These are phyloP conservation scores for Gymnoscelis rufifasciata DNA, from an alignment of 2,888 invertebrate species.

Conservation along the genomic window DNA sequence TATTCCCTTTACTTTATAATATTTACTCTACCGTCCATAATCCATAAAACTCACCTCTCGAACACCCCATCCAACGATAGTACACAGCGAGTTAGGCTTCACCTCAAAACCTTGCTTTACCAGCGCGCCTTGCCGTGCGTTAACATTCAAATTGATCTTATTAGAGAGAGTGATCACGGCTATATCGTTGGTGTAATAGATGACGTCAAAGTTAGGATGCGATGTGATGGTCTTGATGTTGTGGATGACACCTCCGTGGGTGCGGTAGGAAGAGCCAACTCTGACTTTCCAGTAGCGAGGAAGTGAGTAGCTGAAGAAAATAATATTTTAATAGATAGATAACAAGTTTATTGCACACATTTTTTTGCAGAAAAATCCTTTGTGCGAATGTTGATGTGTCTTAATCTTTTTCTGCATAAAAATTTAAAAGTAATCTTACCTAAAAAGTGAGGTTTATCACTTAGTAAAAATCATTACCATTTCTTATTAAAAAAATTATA, in stretches of 20 bases:
- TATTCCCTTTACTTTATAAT: too few species aligned
- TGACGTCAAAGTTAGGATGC: constrained; percentile 55
- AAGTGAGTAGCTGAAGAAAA: constrained; percentile 52
- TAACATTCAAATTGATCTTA: constrained; percentile 46
- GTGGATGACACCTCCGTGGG: constrained; percentile 53
- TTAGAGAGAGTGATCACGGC: constrained; percentile 52
- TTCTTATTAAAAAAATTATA: too few species aligned
- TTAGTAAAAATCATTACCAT: too few species aligned
- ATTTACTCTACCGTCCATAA: too few species aligned
- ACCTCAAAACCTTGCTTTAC: constrained; percentile 55
- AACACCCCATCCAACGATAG: constrained; percentile 66
- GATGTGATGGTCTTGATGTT: constrained; percentile 54
- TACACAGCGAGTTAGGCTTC: constrained; percentile 47
- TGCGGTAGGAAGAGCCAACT: constrained; percentile 61
- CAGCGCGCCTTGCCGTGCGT: constrained; percentile 59
- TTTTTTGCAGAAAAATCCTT: too few species aligned
- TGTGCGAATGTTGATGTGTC: too few species aligned
- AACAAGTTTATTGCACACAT: too few species aligned
- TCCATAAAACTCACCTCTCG: constrained; percentile 42
- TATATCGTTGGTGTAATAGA: constrained; percentile 60
- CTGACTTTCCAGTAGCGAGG: constrained; percentile 63
- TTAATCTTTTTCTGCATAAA: too few species aligned
- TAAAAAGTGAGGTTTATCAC: too few species aligned
- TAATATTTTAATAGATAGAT: neutral
- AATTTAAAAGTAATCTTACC: too few species aligned